A percentile compares a stretch with the other conserved stretches of the same genome.
These are phyloP conservation scores for Drosophila varians DNA, from an alignment of 1,140 invertebrate species.

Conservation along the genomic window DNA sequence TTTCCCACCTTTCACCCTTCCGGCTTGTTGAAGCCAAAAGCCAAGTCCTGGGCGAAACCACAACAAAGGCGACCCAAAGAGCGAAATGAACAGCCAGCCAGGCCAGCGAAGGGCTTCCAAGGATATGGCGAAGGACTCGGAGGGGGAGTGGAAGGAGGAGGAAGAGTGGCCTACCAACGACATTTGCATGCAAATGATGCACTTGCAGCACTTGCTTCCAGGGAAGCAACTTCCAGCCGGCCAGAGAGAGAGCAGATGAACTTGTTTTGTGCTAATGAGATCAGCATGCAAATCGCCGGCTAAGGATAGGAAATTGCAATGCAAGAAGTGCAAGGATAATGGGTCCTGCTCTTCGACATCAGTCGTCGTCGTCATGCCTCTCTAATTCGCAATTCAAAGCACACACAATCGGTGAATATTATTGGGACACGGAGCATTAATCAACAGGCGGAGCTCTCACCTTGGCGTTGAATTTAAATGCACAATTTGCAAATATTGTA, in stretches of 20 bases:
- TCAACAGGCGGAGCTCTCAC: conserved; percentile 47
- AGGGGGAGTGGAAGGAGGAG: not conserved
- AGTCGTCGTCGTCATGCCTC: conserved; percentile 14
- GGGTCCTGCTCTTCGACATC: conserved; percentile 38
- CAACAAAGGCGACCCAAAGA: conserved; percentile 74
- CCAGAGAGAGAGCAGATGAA: conserved; percentile 48
- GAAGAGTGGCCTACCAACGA: conserved; percentile 67
- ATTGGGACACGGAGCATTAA: conserved; percentile 67
- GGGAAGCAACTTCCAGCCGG: conserved; percentile 15
- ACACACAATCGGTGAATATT: conserved; percentile 57
- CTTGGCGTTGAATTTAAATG: conserved; percentile 18
- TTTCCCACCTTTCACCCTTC: conserved; percentile 5
- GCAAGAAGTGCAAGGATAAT: conserved; percentile 70
- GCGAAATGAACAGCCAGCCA: conserved; percentile 60
- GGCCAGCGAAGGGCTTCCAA: not conserved
- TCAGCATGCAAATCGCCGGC: conserved; percentile 71
- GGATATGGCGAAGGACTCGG: not conserved
- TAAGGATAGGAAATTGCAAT: conserved; percentile 75
- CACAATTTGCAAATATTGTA: not conserved
- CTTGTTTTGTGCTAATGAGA: conserved; percentile 79
- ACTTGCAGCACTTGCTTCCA: conserved; percentile 46
- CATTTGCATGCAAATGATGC: conserved; percentile 82
- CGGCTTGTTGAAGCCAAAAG: conserved; percentile 37
- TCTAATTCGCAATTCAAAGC: conserved; percentile 56
- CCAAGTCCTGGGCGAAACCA: conserved; percentile 66